Evolutionary conservation across 2,797 vertebrate genomes (phyloP), one percentile per base, ranked within the genome.

Genomic region (Argyrosomus regius): DNA sequence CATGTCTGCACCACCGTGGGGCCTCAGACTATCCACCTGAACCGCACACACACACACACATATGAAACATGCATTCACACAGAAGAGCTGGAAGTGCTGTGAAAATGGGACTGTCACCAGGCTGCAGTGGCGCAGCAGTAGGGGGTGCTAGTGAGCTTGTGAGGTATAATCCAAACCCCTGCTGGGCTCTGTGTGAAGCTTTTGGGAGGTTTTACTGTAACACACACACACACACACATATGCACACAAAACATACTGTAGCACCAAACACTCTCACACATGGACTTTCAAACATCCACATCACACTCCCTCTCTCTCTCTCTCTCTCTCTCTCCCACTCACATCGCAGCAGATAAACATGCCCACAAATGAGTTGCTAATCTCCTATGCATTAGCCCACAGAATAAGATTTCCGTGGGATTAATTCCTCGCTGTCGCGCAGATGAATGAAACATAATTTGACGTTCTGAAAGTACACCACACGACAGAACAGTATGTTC

Each of bases 141-240:
- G 92, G 88, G 89, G 92, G 90, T 87, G 90, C 89, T 90, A 74
- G 82, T 79, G 88, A 92, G 88, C 85, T 77, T 63, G 85, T 57
- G 78, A 89, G 90, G 84, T 54, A 83, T 80, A 64, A 84, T 69
- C 57, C 35, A 31, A 82, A 74, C 74, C 53, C 83, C 76, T 14
- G 3, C 82, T 70, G 75, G 31, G 85, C 79, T 83, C 74, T 66
- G 77, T 72, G 68, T 76, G 74, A 73, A 22, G 49, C 80, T 78
- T 6, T n/a, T 31, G 45, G 59, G 75, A 64, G 45, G 12, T 69
- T 82, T 35, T 24, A 54, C 39, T 56, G 16, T 45, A 31, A 43
- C 43, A 31, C 56, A 72, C 75, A 63, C 62, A 31, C 28, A 68
- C 46, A 69, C 72, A 57, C 54, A 74, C 59, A 50, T 50, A 41